Evolutionary conservation across 1,140 invertebrate species (phyloP).

Genomic region (Spodoptera frugiperda): DNA sequence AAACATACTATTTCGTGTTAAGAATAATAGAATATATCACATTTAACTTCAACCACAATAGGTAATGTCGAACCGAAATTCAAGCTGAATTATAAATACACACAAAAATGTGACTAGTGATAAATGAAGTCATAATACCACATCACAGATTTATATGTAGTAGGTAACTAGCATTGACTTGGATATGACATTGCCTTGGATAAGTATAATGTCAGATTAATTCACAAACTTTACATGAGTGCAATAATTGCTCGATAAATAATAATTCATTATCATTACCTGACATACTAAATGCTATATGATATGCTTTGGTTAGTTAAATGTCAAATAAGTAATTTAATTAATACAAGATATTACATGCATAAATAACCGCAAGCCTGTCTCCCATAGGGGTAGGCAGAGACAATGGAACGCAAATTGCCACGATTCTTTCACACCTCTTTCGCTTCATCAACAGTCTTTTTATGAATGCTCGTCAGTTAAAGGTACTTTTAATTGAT

Average conservation of each 20-base stretch:
- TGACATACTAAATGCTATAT: background rate
- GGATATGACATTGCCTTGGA: background rate
- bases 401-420: no score
- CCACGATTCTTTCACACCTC: no score
- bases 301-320: background rate
- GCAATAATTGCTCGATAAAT: slow-evolving; percentile 4
- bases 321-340: background rate
- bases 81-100: background rate
- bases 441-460: no score
- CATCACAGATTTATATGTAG: background rate
- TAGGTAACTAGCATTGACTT: background rate
- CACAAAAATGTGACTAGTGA: background rate
- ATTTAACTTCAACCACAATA: no score
- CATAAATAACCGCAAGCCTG: no score
- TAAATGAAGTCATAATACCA: no score
- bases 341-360: background rate
- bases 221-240: background rate
- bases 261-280: background rate
- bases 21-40: no score
- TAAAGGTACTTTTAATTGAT: no score
- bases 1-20: no score
- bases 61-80: no score
- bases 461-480: no score
- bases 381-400: no score
- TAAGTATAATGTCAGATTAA: background rate